Evolutionary conservation across 2,888 invertebrate genomes (phyloP), one percentile per base, ranked within the genome.

Genomic region (Tridacna gigas): DNA sequence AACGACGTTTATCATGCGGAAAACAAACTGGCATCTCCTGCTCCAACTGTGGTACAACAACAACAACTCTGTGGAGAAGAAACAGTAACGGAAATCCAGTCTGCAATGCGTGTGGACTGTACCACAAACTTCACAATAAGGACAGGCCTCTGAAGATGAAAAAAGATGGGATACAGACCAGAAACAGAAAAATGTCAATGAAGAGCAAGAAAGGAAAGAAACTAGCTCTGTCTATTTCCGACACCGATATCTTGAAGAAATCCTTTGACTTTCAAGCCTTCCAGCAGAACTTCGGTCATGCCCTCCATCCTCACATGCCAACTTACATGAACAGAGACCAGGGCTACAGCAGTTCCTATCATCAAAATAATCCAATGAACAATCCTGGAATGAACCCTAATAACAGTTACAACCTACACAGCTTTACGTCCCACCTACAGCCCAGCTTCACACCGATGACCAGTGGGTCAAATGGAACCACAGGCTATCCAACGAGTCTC

Each of bases 51-150:
- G 96, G 96, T 90, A 99, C 99, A 15, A 96, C 96, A 67, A 97
- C 96, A 75, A 99, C 99, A 56, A 99, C 99, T 20, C 96, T 99
- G 88, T 99, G 99, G 99, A 96, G 99, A 84, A 96, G 99, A 90
- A 99, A 99, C 96, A 96, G 97, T 84, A 96, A 96, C 20, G 99
- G 99, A 26, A 98, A 99, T 95, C 97, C 99, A 3, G 99, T 99
- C 48, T 99, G 99, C 96, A 99, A 99, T 95, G 99, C 99, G 26
- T 99, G 99, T 95, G 99, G 99, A 3, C 97, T 99, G 26, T 99
- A 99, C 95, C 99, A 95, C 96, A 99, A 99, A 95, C 96, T 99
- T 90, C 99, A 99, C 95, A 97, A 96, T 89, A 94, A 95, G 75
- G 90, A 97, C 94, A 96, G 99, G 76, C 99, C 99, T 11, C 95